A percentile compares a stretch with the other conserved stretches of the same genome.
phyloP scores from a whole-genome alignment of 2,113 vertebrate species.

The Lagenorhynchus albirostris region DNA sequence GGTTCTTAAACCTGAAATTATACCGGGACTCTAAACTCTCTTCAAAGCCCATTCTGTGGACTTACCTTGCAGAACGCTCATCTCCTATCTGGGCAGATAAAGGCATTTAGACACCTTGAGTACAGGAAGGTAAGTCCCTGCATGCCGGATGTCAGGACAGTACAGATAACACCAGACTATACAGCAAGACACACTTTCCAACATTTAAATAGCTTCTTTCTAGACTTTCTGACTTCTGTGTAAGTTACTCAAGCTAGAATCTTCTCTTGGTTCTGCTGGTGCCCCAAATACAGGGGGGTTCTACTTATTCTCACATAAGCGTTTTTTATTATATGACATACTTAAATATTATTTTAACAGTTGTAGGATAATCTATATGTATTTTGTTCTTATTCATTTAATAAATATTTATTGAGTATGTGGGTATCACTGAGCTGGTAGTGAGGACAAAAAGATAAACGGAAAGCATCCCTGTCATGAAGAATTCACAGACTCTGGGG shows the following conservation, averaged over 20 bases:
- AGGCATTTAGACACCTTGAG: accelerated
- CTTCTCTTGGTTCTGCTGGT: neutral
- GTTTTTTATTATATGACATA: neutral
- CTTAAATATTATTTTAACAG: neutral
- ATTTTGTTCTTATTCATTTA: neutral
- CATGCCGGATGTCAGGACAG: accelerated
- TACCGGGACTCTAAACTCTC: accelerated
- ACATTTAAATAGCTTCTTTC: neutral
- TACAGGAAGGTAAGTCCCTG: neutral
- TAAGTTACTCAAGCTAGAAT: neutral
- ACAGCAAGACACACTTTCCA: accelerated
- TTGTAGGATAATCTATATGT: neutral
- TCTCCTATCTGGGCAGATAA: accelerated
- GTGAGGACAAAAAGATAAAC: neutral
- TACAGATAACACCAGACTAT: accelerated
- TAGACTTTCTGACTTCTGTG: neutral
- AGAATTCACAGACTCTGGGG: neutral
- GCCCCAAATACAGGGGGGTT: accelerated
- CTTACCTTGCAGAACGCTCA: accelerated
- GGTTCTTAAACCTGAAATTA: neutral
- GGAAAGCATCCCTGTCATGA: neutral
- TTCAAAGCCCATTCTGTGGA: too few relatives aligned
- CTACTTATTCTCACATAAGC: neutral
- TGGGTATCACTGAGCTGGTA: neutral
- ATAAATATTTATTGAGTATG: neutral